A percentile compares a stretch with the other conserved stretches of the same genome.
phyloP scores from a whole-genome alignment of 1,140 invertebrate genomes.

The Rhagoletis pomonella region DNA sequence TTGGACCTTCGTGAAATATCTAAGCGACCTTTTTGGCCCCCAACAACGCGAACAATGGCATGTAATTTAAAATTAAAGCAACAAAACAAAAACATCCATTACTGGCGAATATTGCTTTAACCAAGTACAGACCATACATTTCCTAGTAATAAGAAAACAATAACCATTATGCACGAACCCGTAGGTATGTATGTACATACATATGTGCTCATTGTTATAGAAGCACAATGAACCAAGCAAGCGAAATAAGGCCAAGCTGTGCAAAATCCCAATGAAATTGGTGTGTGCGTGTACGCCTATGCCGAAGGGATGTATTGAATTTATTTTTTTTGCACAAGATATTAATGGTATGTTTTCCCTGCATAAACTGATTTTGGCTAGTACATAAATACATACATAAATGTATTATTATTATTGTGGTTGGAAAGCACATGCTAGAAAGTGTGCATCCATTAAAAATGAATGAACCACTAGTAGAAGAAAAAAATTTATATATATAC shows the following conservation, averaged over 20 bases:
- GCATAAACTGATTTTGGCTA: not conserved
- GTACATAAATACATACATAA: not conserved
- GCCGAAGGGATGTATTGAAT: not conserved
- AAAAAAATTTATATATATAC: not conserved
- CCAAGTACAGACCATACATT: not conserved
- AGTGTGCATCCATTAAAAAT: not conserved
- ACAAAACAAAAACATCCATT: not conserved
- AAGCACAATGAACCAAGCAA: not conserved
- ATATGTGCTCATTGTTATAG: not conserved
- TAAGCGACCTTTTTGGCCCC: not conserved
- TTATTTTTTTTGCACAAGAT: not conserved
- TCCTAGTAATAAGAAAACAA: not conserved
- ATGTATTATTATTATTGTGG: not conserved
- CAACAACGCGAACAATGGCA: not conserved
- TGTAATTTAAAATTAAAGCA: slow-evolving; percentile 18
- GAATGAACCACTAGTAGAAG: not conserved
- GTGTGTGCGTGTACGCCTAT: not conserved
- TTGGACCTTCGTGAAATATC: too few relatives aligned
- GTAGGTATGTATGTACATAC: not conserved
- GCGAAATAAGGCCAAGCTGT: not conserved
- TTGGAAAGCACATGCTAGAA: not conserved
- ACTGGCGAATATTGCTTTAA: not conserved
- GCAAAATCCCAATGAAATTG: not conserved
- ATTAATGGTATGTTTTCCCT: slow-evolving; percentile 31
- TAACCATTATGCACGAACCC: not conserved